Evolutionary conservation across 2,888 invertebrate genomes (phyloP), one percentile per base, ranked within the genome.

Genomic region (Troides aeacus): DNA sequence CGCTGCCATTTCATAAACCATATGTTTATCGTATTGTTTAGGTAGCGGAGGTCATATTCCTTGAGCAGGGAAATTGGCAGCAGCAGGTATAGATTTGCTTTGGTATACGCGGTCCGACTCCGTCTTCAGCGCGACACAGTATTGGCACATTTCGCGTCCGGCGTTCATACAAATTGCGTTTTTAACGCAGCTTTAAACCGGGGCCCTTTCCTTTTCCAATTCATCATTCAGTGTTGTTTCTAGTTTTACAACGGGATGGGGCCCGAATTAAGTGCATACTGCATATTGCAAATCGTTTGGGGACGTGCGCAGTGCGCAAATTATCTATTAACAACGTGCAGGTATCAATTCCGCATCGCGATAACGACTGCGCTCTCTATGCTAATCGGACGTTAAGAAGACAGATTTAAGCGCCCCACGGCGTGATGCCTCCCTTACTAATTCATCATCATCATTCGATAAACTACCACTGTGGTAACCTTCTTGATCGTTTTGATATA

Each of bases 191-290:
- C 79, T 84, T 85, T 84, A 84, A 87, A 21, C 83, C 79, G 82
- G 78, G 30, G 78, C 83, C 84, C 84, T 87, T 90, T 89, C 89
- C 89, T 87, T 89, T 89, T 85, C 81, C 84, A 84, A 90, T 91
- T 87, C 82, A 84, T 90, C 89, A 90, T 90, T 89, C 86, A 77
- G 79, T 76, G 79, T 78, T 80, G 81, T 82, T 71, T 71, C 72
- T 81, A 82, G 78, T 80, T 86, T 86, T 81, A 85, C 86, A 86
- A 86, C 88, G 88, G 88, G 86, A 88, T 86, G 88, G 84, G 46
- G 46, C 72, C 79, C 72, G 83, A 81, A 84, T 88, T 84, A 81
- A 83, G 80, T 81, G 82, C 79, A 83, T 83, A 83, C 84, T 78
- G 85, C 46, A 56, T 82, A 56, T 15, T 46, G 46, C 86, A 87